A percentile compares a stretch with the other conserved stretches of the same genome.
phyloP scores from a whole-genome alignment of 2,113 vertebrate genomes.

The Delphinapterus leucas region DNA sequence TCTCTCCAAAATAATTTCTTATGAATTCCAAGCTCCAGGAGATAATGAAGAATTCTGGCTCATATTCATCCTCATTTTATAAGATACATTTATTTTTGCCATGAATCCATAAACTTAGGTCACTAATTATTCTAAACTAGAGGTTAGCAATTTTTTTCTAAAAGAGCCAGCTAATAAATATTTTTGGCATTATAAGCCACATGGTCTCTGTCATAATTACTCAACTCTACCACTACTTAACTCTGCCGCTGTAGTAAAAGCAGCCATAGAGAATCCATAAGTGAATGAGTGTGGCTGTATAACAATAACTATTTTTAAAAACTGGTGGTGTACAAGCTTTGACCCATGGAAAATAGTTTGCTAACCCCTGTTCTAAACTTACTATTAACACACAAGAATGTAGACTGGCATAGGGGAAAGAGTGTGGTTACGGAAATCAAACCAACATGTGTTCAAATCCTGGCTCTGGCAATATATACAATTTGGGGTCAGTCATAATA shows the following conservation, averaged over 20 bases:
- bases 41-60: not conserved
- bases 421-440: not conserved
- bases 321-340: not conserved
- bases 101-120: not conserved
- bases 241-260: not conserved
- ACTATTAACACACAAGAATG: not conserved
- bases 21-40: not conserved
- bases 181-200: not conserved
- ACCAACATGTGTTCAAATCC: not conserved
- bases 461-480: not conserved
- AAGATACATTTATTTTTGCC: not conserved
- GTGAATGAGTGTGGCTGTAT: not conserved
- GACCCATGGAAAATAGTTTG: not conserved
- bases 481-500: not conserved
- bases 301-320: not conserved
- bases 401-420: not conserved
- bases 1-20: not conserved
- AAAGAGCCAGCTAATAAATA: not conserved
- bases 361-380: not conserved
- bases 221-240: not conserved
- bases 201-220: not conserved
- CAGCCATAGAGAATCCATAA: not conserved
- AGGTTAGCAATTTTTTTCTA: not conserved
- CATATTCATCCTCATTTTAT: not conserved
- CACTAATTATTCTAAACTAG: not conserved